Base-by-base conservation (phyloP, 92 coral and sea anemone species). In the Diadumene lineata region DNA sequence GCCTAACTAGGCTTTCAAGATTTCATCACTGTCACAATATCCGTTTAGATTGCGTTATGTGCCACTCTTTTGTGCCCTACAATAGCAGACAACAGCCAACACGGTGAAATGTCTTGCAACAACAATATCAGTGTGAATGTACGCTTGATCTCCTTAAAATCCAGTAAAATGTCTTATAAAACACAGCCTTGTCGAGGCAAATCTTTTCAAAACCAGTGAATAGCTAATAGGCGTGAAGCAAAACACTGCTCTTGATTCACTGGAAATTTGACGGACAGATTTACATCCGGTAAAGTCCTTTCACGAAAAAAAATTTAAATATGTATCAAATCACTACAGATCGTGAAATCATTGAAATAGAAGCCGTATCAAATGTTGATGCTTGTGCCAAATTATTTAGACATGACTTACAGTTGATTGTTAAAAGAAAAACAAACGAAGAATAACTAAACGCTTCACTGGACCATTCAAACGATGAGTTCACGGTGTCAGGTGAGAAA, bases 401-500 rank as follows among this genome's bases (percentile, higher is more conserved):
- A 53, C 60, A 53, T 16, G 8, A 16, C 26, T 26, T n/a, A 16
- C 22, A 23, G 64, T 26, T 21, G 22, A 58, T 70, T 28, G 50
- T 51, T 1, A 19, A 43, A 50, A 70, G 75, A 48, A 6, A 28
- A 70, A 31, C 66, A 56, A 62, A 62, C 6, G 53, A 56, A 29
- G 50, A 72, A 29, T 9, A 56, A 72, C 34, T 56, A 43, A 55
- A 72, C 67, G 77, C 66, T 72, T 56, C 77, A 72, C 26, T 72
- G 77, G 29, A 72, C 77, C 77, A 72, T 34, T 57, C 76, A 70
- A 57, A 70, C 51, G 48, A 55, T 43, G 55, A 32, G 65, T 55
- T 56, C 53, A 72, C 66, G 11, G 63, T 70, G 75, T 32, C 55
- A 72, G 56, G 48, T 44, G 23, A 57, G 66, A 57, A 31, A 29